Evolutionary conservation across 2,797 vertebrate species (phyloP).

Genomic region (Microtus obscurus): DNA sequence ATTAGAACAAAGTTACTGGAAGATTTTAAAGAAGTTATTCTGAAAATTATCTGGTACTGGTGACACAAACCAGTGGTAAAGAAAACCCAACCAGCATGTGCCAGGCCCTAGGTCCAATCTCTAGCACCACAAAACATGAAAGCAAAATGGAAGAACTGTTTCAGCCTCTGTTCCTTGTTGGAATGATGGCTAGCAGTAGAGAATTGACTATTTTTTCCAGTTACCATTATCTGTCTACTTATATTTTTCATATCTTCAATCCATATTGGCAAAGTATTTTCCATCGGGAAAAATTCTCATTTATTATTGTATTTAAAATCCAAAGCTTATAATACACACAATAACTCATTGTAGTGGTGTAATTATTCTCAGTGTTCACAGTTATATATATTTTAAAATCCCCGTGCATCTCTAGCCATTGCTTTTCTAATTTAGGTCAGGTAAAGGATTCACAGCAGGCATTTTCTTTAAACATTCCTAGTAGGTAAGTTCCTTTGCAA

Average conservation of each 20-base stretch:
- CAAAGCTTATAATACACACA: not conserved
- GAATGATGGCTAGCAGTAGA: not conserved
- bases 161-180: not conserved
- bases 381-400: not conserved
- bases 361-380: not conserved
- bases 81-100: not conserved
- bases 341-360: not conserved
- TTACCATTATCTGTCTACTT: not conserved
- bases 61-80: not conserved
- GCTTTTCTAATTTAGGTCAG: not conserved
- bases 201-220: constrained; percentile 4
- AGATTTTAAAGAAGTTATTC: constrained; percentile 33
- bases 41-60: not conserved
- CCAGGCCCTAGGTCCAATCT: not conserved
- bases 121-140: not conserved
- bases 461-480: not conserved
- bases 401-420: not conserved
- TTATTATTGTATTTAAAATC: constrained; percentile 37
- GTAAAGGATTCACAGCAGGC: not conserved
- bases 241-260: constrained; percentile 42
- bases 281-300: not conserved
- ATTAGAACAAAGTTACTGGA: constrained; percentile 4
- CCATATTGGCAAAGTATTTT: constrained; percentile 38
- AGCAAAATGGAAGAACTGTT: not conserved
- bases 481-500: not conserved